A percentile compares a stretch with the other conserved stretches of the same genome.
These are phyloP conservation scores for Pampusana beccarii DNA, from an alignment of 2,113 vertebrate species.

Conservation along the genomic window DNA sequence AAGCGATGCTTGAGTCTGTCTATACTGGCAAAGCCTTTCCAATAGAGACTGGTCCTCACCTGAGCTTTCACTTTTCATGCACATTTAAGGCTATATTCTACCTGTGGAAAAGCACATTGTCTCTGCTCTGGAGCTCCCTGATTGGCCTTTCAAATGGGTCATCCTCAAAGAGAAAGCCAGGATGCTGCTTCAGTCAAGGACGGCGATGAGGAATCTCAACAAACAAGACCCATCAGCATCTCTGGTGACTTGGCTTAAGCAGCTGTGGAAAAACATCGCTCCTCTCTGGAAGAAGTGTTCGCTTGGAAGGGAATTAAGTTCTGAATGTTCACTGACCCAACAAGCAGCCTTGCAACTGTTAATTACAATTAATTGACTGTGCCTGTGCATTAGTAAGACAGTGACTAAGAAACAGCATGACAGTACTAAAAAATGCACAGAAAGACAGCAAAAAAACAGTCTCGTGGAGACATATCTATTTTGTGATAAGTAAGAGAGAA, in stretches of 20 bases:
- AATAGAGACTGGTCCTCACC: background rate
- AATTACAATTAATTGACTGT: background rate
- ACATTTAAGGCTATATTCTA: background rate
- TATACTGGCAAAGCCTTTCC: background rate
- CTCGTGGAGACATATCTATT: background rate
- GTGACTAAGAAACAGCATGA: background rate
- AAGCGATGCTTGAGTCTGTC: background rate
- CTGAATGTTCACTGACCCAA: background rate
- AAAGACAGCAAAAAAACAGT: background rate
- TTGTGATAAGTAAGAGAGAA: background rate
- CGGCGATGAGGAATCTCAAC: background rate
- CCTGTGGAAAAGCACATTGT: background rate
- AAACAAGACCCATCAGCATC: background rate
- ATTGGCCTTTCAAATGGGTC: background rate
- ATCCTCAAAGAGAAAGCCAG: background rate
- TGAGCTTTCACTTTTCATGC: background rate
- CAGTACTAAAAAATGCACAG: background rate
- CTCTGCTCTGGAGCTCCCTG: background rate
- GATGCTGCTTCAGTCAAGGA: rapidly evolving
- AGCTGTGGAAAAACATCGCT: background rate
- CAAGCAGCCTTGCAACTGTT: background rate
- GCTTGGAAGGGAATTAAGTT: background rate
- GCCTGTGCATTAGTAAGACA: background rate
- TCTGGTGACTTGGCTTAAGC: background rate
- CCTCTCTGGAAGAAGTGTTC: background rate